Percentiles rank a stretch among this genome's conserved stretches.
These are phyloP conservation scores for Dicentrarchus labrax DNA, from an alignment of 2,113 vertebrate genomes.

Conservation along the genomic window DNA sequence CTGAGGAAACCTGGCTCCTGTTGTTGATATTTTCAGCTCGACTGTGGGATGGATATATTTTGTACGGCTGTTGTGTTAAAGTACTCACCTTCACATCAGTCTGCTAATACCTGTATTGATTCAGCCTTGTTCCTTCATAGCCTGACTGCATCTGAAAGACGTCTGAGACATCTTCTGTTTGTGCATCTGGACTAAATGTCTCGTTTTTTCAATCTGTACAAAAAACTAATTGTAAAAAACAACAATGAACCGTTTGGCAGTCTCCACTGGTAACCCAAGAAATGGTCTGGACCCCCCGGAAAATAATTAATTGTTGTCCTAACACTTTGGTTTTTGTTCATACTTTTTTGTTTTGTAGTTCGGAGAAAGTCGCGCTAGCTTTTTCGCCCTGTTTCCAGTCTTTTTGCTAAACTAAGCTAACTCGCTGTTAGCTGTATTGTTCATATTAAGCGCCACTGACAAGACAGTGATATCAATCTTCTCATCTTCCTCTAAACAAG, in stretches of 20 bases:
- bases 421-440: not conserved
- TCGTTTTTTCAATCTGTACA: too few relatives aligned
- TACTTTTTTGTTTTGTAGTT: not conserved
- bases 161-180: too few relatives aligned
- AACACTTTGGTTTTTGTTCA: too few relatives aligned
- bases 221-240: too few relatives aligned
- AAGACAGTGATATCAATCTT: not conserved
- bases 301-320: too few relatives aligned
- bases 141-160: not conserved
- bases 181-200: too few relatives aligned
- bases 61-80: not conserved
- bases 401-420: not conserved
- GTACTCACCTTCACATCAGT: conserved; percentile 6
- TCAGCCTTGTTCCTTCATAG: not conserved
- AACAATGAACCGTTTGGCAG: too few relatives aligned
- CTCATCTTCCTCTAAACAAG: not conserved
- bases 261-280: too few relatives aligned
- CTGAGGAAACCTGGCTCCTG: conserved; percentile 27
- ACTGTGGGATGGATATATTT: not conserved
- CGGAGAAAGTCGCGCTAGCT: not conserved
- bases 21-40: conserved; percentile 26
- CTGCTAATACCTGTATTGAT: not conserved
- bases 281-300: too few relatives aligned
- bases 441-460: not conserved
- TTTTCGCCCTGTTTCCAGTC: not conserved